Conservation (phyloP, 37 sponge, comb jelly and placozoan species). For the Diacarnus erythraeanus region DNA sequence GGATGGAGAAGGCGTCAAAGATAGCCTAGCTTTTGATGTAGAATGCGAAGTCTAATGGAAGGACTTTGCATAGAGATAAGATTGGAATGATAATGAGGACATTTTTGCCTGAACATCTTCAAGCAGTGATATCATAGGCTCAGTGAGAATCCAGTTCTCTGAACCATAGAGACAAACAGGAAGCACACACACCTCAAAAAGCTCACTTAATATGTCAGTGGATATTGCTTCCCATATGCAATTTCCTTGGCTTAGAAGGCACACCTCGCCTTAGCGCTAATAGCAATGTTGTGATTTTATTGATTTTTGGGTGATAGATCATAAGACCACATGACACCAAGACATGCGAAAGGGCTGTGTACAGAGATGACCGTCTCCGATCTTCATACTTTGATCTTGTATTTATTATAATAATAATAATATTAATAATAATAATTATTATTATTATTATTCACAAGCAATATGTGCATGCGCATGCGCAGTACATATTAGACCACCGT, state of each 20-base stretch:
- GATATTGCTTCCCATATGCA: background rate
- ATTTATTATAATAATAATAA: too few relatives aligned
- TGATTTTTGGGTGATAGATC: background rate
- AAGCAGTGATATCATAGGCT: background rate
- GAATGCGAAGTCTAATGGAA: background rate
- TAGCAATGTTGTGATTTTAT: background rate
- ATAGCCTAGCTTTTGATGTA: background rate
- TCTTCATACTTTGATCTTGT: too few relatives aligned
- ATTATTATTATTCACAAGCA: too few relatives aligned
- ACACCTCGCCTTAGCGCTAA: background rate
- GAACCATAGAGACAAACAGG: background rate
- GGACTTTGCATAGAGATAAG: background rate
- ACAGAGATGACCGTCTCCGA: background rate
- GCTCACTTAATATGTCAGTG: background rate
- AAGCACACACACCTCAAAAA: background rate
- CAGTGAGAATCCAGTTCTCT: background rate
- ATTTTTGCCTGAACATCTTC: background rate
- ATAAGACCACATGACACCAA: background rate
- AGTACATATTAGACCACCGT: too few relatives aligned
- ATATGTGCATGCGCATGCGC: too few relatives aligned
- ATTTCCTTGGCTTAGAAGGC: background rate
- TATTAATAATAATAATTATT: too few relatives aligned
- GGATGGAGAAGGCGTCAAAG: background rate
- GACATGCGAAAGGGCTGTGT: background rate
- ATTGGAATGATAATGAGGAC: background rate